Conservation (phyloP, 2,113 vertebrate species). For the Cephalopterus ornatus region DNA sequence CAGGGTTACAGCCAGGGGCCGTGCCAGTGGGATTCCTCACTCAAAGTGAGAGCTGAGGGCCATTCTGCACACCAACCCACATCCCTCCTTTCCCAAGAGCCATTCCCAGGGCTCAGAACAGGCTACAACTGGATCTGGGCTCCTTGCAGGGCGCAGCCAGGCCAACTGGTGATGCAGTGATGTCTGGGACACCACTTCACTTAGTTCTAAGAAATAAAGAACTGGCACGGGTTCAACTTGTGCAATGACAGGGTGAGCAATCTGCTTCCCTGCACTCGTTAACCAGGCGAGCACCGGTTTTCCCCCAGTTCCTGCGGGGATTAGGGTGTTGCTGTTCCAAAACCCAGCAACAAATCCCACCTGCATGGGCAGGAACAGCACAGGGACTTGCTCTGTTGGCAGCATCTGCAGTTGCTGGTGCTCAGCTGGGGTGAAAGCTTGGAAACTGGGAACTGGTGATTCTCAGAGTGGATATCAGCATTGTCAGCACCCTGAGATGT, state of each 20-base stretch:
- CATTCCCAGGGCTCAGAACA: background rate
- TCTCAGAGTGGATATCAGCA: background rate
- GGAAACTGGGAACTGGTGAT: background rate
- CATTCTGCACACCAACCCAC: accelerated
- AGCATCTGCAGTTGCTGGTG: accelerated
- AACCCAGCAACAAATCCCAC: background rate
- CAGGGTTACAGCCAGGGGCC: background rate
- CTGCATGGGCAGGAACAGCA: accelerated
- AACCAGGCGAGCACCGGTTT: background rate
- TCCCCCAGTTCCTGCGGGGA: background rate
- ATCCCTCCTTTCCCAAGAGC: background rate
- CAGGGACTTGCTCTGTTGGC: accelerated
- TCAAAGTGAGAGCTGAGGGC: accelerated
- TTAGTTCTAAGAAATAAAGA: conserved; percentile 26
- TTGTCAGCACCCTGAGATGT: accelerated
- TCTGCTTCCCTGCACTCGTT: background rate
- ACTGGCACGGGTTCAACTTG: conserved; percentile 22
- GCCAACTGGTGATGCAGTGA: background rate
- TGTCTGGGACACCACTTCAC: background rate
- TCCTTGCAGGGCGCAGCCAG: accelerated
- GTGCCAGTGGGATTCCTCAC: background rate
- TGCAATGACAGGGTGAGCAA: background rate
- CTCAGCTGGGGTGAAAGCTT: background rate
- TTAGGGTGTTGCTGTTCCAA: background rate
- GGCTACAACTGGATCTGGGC: conserved; percentile 10